Base-by-base conservation (phyloP, 2,888 invertebrate species). In the Agrochola litura region DNA sequence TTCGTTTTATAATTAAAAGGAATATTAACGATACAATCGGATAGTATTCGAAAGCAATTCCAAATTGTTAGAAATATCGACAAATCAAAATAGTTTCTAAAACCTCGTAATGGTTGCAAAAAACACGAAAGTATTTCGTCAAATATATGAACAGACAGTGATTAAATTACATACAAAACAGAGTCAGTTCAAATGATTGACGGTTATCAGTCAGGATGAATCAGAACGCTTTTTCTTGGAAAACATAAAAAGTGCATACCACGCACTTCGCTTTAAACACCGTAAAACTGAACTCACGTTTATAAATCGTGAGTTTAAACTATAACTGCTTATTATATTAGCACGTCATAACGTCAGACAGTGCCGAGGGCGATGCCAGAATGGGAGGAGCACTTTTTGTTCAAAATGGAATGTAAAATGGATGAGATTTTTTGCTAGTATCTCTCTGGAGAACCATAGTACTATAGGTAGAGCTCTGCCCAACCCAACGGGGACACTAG, bases 291-390 rank as follows among this genome's bases (percentile, higher is more conserved):
- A 77, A 73, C 74, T 84, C 79, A 86, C 84, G 86, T 75, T 84
- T 84, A 61, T 61, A 75, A 84, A 71, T 84, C 87, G 84, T 84
- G 87, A 77, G 52, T 83, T 69, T 79, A 67, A 41, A 73, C 69
- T 73, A 10, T 86, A 73, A 70, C 86, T 64, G 83, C 83, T 86
- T 83, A 83, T 83, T 75, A 85, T 68, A 67, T 74, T 82, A 66
- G 64, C 60, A 43, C 56, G 49, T 46, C 14, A 14, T 46, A 14
- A 46, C 46, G 46, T 61, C 82, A 65, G 56, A 54, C 82, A 60
- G 41, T 22, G 86, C 78, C 58, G 49, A 37, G 37, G 73, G 86
- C 86, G 30, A 68, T 67, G 46, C 30, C 8, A 30, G 64, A 41
- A 6, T 60, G 64, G 46, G 52, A 25, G 46, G 56, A 25, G 49